Evolutionary conservation across 2,888 invertebrate species (phyloP), one percentile per base, ranked within the genome.

Genomic region (Cenopis cana): DNA sequence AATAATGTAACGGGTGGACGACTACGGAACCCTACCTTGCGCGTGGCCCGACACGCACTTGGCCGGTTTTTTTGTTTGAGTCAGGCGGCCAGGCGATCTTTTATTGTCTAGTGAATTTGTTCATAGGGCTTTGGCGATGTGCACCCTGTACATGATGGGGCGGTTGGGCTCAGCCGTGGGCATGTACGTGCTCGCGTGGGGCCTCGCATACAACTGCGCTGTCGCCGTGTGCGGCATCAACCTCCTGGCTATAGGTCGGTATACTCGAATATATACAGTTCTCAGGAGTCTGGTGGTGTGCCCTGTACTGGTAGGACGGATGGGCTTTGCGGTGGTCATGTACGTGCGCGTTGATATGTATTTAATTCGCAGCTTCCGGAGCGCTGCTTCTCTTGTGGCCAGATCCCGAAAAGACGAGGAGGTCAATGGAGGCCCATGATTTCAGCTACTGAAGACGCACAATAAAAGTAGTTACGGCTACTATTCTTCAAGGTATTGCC

Each of bases 101-200:
- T n/a, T n/a, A n/a, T n/a, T n/a, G n/a, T n/a, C n/a, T n/a, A n/a
- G n/a, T n/a, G n/a, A n/a, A n/a, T n/a, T n/a, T n/a, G n/a, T n/a
- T n/a, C n/a, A n/a, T n/a, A 69, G 69, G 57, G 69, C 69, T 2
- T 52, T 69, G 52, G 52, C 64, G 18, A 50, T 69, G 50, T 69
- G 64, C 20, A 69, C 69, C 14, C 57, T 69, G 17, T 69, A 64
- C 64, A 69, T 69, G 69, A 24, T 69, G 5, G 69, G 69, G 49
- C 64, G 69, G 57, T 36, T 69, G 41, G 69, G 69, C 17, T 56
- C 64, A 1, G 52, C 69, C 2, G 50, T 69, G 17, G 64, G 69
- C 1, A 17, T 57, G 18, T 17, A 64, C 18, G 0, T 50, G 20
- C 24, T 69, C n/a, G 64, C 62, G 11, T n/a, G 24, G 18, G 69